Evolutionary conservation across 2,797 vertebrate genomes (phyloP), one percentile per base, ranked within the genome.

Genomic region (Coreius guichenoti): DNA sequence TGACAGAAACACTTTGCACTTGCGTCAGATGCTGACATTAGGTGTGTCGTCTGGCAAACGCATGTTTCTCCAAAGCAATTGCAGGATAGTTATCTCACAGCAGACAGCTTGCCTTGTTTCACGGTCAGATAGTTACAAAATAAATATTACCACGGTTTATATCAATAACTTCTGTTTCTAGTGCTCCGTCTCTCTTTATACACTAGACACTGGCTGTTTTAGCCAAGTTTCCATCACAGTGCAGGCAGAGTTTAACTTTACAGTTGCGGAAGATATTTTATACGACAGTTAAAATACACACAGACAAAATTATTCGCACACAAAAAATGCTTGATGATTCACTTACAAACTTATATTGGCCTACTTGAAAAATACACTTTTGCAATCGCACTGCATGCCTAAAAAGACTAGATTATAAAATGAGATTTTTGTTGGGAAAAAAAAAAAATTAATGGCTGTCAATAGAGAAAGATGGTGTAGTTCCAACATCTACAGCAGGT

Each of bases 51-150:
- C 51, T 86, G 80, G 82, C 82, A 78, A 61, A 26, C 9, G 43
- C 26, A 2, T 31, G 36, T 76, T 72, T 58, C 17, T 73, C 47
- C 49, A 89, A 31, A 87, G 63, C 31, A 75, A 88, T 88, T 8
- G 0, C 31, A 67, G 54, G 26, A 88, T 45, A 73, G 80, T 70
- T 47, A 82, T 82, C 73, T 74, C 23, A 73, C 58, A 14, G 81
- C 49, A 23, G 83, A 87, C 87, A 68, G 3, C 5, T 78, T 75
- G 61, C 77, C 70, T 68, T 23, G 63, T 73, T 90, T 81, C 86
- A 68, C 69, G 77, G 85, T 80, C 86, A 88, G 45, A 78, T 86
- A 0, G 36, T 87, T 33, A 87, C 87, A 87, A 89, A 83, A 82
- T 81, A 89, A 91, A 87, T 36, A 80, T 73, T 83, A 84, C 79